Conservation (phyloP, 2,888 invertebrate genomes). For the Patella depressa region DNA sequence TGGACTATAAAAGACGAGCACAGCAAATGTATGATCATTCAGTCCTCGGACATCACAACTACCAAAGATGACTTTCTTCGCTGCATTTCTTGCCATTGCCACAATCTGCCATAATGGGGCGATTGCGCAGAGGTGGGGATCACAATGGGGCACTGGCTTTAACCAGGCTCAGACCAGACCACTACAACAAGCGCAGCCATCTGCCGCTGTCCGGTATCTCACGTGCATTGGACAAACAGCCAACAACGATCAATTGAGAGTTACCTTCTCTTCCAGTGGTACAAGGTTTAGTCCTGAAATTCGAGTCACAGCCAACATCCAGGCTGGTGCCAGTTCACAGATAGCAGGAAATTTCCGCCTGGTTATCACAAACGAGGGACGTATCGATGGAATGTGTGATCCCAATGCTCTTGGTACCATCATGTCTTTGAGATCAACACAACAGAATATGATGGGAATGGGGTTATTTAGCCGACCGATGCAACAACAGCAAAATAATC, state of each 20-base stretch:
- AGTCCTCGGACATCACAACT: no score
- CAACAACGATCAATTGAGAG: conserved; percentile 6
- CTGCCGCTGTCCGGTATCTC: neutral
- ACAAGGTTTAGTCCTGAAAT: neutral
- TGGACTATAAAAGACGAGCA: no score
- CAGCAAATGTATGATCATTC: no score
- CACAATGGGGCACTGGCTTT: no score
- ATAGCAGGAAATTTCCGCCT: neutral
- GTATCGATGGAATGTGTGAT: conserved; percentile 7
- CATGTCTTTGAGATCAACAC: neutral
- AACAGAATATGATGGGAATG: neutral
- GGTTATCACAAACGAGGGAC: neutral
- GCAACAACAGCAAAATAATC: neutral
- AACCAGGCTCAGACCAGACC: no score
- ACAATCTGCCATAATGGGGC: no score
- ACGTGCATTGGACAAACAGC: conserved; percentile 6
- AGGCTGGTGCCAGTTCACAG: neutral
- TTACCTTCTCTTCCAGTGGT: neutral
- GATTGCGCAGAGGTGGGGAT: no score
- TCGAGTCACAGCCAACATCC: neutral
- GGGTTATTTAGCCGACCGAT: neutral
- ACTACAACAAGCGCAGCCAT: no score
- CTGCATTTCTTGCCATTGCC: no score
- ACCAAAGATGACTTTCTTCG: no score
- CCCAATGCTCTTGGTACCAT: conserved; percentile 1